A percentile compares a stretch with the other conserved stretches of the same genome.
Evolutionary conservation across 2,113 vertebrate genomes (phyloP).

Genomic region (Heliornis fulica): DNA sequence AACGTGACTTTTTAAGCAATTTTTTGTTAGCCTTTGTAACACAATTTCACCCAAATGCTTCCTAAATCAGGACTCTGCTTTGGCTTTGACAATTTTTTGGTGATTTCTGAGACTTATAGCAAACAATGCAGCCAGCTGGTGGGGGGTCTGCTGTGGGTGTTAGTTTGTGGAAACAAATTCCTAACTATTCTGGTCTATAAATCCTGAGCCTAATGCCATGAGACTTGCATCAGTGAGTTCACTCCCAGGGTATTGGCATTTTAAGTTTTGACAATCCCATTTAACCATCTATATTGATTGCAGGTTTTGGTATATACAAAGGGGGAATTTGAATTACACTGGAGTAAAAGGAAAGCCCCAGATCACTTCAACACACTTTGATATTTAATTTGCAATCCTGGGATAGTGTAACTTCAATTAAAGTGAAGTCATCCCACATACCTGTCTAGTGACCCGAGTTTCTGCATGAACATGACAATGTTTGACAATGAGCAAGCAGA

Average conservation of each 20-base stretch:
- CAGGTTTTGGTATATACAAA: neutral
- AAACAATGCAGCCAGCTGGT: neutral
- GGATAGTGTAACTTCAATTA: neutral
- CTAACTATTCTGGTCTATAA: neutral
- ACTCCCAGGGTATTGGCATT: neutral
- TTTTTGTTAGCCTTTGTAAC: neutral
- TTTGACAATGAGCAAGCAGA: neutral
- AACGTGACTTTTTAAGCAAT: neutral
- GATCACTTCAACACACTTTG: neutral
- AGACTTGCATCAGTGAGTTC: neutral
- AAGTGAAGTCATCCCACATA: neutral
- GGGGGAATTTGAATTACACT: neutral
- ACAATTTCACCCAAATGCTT: neutral
- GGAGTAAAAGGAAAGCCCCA: neutral
- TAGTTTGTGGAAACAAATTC: neutral
- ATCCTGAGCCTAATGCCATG: neutral
- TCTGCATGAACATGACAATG: neutral
- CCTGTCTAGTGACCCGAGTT: neutral
- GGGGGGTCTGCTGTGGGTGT: neutral
- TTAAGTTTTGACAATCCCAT: slow-evolving; percentile 13
- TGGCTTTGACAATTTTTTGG: neutral
- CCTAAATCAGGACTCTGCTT: neutral
- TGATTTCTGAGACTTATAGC: neutral
- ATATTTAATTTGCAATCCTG: neutral
- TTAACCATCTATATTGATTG: neutral